Evolutionary conservation across 2,113 vertebrate species (phyloP), one percentile per base, ranked within the genome.

Genomic region (Eretmochelys imbricata): DNA sequence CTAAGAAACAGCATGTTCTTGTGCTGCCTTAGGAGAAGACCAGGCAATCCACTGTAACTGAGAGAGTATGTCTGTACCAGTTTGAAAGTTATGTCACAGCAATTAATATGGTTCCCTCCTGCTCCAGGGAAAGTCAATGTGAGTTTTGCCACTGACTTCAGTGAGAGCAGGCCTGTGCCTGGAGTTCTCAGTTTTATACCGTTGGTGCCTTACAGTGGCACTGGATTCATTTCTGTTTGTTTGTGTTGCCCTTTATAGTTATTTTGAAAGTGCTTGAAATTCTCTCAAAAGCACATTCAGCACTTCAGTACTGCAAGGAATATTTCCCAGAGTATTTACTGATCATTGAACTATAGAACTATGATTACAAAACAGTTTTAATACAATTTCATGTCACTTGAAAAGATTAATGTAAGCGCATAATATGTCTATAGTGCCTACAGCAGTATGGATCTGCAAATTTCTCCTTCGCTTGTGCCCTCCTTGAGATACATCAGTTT

Each of bases 401-500:
- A 79, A 57, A 94, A 83, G 89, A 94, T 82, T 86, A 91, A 92
- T 55, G 29, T 50, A 35, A 38, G 42, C 27, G 12, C 1, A 1
- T 76, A 94, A 81, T 85, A 90, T 3, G 80, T 55, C 49, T 93
- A 65, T 82, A 85, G 78, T 75, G 81, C 84, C 27, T 62, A 89
- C 27, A 93, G 55, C 57, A 86, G 49, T 48, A 51, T 1, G 2
- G 62, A 81, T 85, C 90, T 96, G 38, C n/a, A 83, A 85, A 82
- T 85, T 62, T 96, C 93, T 90, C 95, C 93, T 96, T 78, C 91
- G 84, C 65, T 90, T 13, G 10, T 94, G 82, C 82, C 90, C 94
- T 94, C 84, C 95, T 90, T 62, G 88, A 94, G 89, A 91, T 62
- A 80, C 89, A 85, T 97, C 94, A 81, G 79, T 93, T 95, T 89